Conservation (phyloP, 37 sponge, comb jelly and placozoan genomes). For the Aplysina aerophoba region DNA sequence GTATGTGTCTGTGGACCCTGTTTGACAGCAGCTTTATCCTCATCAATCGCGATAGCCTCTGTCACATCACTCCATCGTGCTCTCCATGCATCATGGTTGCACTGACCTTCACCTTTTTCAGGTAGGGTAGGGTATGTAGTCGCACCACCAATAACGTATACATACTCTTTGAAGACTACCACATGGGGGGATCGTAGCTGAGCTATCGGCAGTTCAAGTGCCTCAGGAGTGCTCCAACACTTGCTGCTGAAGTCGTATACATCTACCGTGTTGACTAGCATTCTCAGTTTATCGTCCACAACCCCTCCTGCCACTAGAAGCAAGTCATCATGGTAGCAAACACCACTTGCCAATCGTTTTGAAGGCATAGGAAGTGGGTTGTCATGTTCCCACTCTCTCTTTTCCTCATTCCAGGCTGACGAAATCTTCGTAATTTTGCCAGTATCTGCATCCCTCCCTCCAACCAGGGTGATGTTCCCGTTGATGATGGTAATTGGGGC, state of each 20-base stretch:
- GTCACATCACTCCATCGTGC: no score
- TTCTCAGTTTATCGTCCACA: background rate
- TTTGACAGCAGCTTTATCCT: no score
- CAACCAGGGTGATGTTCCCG: constrained; percentile 4
- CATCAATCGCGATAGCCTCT: no score
- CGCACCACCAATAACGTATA: no score
- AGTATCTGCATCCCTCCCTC: background rate
- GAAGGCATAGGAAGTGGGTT: background rate
- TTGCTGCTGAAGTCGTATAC: background rate
- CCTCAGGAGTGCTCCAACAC: background rate
- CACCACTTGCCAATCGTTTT: background rate
- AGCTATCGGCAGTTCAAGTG: background rate
- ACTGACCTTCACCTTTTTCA: no score
- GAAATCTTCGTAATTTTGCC: background rate
- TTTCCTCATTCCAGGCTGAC: background rate
- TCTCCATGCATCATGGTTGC: no score
- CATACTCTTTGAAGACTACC: no score
- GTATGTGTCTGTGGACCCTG: no score
- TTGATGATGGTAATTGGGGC: background rate
- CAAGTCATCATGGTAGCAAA: background rate
- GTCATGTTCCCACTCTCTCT: background rate
- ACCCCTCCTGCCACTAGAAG: background rate
- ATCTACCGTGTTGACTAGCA: background rate
- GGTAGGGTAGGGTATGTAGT: no score
- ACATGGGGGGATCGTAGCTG: background rate